A percentile compares a stretch with the other conserved stretches of the same genome.
Evolutionary conservation across 2,888 invertebrate species (phyloP).

Genomic region (Mesoligia furuncula): DNA sequence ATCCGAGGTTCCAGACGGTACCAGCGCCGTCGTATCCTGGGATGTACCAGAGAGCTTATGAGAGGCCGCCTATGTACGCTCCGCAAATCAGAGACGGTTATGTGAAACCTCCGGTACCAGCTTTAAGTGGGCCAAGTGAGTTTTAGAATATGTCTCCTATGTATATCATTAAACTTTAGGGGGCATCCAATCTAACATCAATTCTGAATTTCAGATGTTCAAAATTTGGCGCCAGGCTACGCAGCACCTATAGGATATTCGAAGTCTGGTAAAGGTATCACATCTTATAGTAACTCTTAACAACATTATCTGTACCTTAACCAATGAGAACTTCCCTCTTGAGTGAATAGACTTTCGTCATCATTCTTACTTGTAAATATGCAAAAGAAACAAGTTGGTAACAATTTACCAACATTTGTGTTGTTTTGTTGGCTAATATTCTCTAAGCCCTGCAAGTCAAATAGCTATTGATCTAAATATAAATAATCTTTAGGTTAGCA

Average conservation of each 20-base stretch:
- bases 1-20: conserved; percentile 50
- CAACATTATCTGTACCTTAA: neutral
- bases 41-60: conserved; percentile 58
- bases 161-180: neutral
- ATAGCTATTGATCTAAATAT: conserved; percentile 22
- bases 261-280: conserved; percentile 44
- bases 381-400: neutral
- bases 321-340: neutral
- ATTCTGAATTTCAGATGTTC: conserved; percentile 18
- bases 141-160: conserved; percentile 6
- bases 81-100: conserved; percentile 37
- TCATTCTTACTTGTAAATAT: neutral
- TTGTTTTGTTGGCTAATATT: neutral
- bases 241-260: conserved; percentile 12
- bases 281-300: neutral
- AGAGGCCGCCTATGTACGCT: conserved; percentile 42
- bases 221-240: conserved; percentile 15
- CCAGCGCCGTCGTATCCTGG: conserved; percentile 59
- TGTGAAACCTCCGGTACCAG: conserved; percentile 16
- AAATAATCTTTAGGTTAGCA: conserved; percentile 29
- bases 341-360: neutral
- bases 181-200: neutral
- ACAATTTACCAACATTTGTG: neutral
- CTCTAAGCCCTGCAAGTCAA: neutral
- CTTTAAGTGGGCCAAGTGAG: conserved; percentile 50